A percentile compares a stretch with the other conserved stretches of the same genome.
Conservation (phyloP, 2,113 vertebrate genomes). For the Junco hyemalis region DNA sequence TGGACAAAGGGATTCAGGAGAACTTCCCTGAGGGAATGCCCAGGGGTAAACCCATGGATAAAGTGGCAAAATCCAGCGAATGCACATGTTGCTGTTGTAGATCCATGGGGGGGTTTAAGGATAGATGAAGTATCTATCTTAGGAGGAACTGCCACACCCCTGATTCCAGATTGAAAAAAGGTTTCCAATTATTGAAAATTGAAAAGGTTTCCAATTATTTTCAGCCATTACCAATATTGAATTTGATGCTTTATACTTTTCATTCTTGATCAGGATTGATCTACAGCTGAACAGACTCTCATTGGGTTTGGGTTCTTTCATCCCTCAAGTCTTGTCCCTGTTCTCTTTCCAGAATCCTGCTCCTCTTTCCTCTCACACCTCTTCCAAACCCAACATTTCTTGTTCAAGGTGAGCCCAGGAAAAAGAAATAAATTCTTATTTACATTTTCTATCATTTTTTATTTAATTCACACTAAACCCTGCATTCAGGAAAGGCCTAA, state of each 20-base stretch:
- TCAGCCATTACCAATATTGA: not conserved
- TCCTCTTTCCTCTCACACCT: not conserved
- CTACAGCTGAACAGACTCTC: not conserved
- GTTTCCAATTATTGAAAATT: not conserved
- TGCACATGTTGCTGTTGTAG: not conserved
- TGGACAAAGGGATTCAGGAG: not conserved
- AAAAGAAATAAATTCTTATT: not conserved
- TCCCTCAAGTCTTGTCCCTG: not conserved
- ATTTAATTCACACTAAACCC: not conserved
- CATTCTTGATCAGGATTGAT: not conserved
- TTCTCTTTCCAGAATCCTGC: not conserved
- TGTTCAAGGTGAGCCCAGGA: not conserved
- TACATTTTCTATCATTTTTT: not conserved
- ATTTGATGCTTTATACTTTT: not conserved
- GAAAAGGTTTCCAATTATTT: not conserved
- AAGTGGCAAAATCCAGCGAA: not conserved
- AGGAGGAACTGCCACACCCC: not conserved
- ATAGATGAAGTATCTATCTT: too few relatives aligned
- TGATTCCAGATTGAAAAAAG: not conserved
- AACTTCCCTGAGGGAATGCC: not conserved
- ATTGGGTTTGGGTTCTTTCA: not conserved
- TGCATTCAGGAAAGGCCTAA: not conserved
- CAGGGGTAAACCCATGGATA: accelerated
- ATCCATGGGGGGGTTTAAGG: not conserved
- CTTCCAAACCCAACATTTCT: not conserved